Base-by-base conservation (phyloP, 1,140 invertebrate species). In the Brachionus rotundiformis region DNA sequence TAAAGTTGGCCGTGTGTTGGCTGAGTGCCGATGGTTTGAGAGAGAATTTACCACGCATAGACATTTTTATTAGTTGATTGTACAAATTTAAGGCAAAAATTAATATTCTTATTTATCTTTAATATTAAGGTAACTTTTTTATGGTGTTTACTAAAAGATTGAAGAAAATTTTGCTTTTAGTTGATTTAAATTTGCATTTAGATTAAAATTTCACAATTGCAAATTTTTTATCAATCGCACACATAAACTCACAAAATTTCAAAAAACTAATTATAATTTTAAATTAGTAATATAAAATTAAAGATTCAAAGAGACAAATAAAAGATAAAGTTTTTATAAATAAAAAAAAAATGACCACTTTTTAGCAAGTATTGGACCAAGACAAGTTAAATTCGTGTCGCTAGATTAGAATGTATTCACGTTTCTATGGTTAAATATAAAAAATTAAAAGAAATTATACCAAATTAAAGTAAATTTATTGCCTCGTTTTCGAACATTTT, bases 1-100 rank as follows among this genome's bases (percentile, higher is more conserved):
- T 79, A 79, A 79, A 79, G 59, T 79, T 63, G 10, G 44, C 76
- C 25, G 76, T 79, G 16, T 79, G 76, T 36, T 79, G 44, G 31
- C 76, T 79, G 8, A 79, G 31, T 23, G 76, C 47, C n/a, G 76
- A 79, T 25, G 76, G 47, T 41, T 59, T 54, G 2, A 79, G 76
- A 16, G 59, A 39, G 54, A 79, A 79, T 79, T 79, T 79, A 4
- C 39, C 68, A 8, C 63, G 27, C 63, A 68, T 36, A 36, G 63
- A 33, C 63, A 68, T 68, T 39, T 68, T 68, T 19, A 16, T 19
- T 68, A 16, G n/a, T 19, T 31, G 6, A 68, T 33, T 16, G 27
- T 16, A 19, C 5, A 68, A n/a, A 36, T 29, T 63, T 31, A 31
- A 63, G 29, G 25, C 31, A 68, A 68, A 68, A 68, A 68, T 68